phyloP scores from a whole-genome alignment of 2,888 invertebrate genomes.

The Lissocephala sabroskyi region DNA sequence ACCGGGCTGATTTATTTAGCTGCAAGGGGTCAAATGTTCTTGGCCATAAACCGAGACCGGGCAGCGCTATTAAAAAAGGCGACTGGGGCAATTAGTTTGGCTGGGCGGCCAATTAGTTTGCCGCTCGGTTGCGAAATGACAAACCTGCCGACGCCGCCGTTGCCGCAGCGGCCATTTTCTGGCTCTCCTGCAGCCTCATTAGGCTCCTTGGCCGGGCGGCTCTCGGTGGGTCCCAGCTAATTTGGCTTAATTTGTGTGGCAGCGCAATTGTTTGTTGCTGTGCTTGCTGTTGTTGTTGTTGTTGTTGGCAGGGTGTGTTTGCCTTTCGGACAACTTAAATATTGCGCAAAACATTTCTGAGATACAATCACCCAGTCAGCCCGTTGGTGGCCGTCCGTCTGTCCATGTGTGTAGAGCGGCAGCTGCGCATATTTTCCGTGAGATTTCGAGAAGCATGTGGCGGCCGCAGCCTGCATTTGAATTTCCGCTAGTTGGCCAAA shows the following conservation, averaged over 20 bases:
- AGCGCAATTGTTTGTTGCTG: slow-evolving; percentile 1
- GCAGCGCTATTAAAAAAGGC: slow-evolving; percentile 29
- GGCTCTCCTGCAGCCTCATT: too few species aligned
- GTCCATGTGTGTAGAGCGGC: too few species aligned
- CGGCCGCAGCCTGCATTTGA: slow-evolving; percentile 45
- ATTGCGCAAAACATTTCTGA: slow-evolving; percentile 39
- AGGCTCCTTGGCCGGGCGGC: too few species aligned
- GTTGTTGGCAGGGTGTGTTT: slow-evolving; percentile 38
- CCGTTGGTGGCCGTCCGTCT: too few species aligned
- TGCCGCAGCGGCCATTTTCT: too few species aligned
- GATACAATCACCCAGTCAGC: slow-evolving; percentile 38
- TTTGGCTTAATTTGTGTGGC: too few species aligned
- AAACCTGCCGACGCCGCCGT: too few species aligned
- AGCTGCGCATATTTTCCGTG: slow-evolving; percentile 52
- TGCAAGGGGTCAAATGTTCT: slow-evolving; percentile 44
- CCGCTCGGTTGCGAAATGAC: not conserved
- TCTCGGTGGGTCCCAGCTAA: not conserved
- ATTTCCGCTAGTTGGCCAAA: slow-evolving; percentile 53
- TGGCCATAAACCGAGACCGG: slow-evolving; percentile 40
- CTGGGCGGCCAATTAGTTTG: slow-evolving; percentile 30
- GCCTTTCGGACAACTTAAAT: slow-evolving; percentile 33
- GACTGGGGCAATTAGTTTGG: slow-evolving; percentile 39
- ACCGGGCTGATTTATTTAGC: slow-evolving; percentile 44
- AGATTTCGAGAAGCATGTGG: slow-evolving; percentile 35
- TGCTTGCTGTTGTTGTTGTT: not conserved